These are phyloP conservation scores for Eriosoma lanigerum DNA, from an alignment of 1,140 invertebrate genomes.

Conservation along the genomic window DNA sequence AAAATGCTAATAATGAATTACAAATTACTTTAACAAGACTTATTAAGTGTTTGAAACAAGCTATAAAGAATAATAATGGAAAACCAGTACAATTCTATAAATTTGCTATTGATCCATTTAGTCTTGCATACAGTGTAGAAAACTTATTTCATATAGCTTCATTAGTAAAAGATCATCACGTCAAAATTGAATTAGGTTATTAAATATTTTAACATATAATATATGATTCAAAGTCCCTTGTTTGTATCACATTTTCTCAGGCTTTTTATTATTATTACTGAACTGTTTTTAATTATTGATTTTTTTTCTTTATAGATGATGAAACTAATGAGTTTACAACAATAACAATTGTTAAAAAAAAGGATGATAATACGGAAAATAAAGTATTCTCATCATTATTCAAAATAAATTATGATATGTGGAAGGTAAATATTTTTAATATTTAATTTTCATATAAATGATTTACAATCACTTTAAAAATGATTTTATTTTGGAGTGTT, in stretches of 20 bases:
- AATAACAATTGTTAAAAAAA: not conserved
- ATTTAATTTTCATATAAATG: too few relatives aligned
- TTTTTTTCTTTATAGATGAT: not conserved
- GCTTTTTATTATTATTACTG: not conserved
- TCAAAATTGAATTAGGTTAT: slow-evolving; percentile 14
- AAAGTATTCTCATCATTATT: not conserved
- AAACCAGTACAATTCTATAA: not conserved
- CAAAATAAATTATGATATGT: slow-evolving; percentile 1
- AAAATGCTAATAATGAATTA: not conserved
- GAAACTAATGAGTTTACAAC: not conserved
- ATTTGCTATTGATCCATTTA: slow-evolving; percentile 38
- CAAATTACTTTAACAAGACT: slow-evolving; percentile 11
- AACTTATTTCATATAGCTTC: slow-evolving; percentile 40
- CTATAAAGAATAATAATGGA: not conserved
- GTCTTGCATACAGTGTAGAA: slow-evolving; percentile 4
- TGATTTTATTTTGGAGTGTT: too few relatives aligned
- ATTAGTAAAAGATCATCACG: not conserved
- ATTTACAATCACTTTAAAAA: too few relatives aligned
- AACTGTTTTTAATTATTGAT: not conserved
- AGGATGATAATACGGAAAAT: not conserved
- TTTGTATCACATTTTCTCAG: not conserved
- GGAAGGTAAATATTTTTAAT: slow-evolving; percentile 23
- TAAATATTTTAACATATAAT: not conserved
- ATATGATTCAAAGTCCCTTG: not conserved
- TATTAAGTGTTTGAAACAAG: not conserved